Conservation (phyloP, 2,113 vertebrate genomes). For the Dasypus novemcinctus region DNA sequence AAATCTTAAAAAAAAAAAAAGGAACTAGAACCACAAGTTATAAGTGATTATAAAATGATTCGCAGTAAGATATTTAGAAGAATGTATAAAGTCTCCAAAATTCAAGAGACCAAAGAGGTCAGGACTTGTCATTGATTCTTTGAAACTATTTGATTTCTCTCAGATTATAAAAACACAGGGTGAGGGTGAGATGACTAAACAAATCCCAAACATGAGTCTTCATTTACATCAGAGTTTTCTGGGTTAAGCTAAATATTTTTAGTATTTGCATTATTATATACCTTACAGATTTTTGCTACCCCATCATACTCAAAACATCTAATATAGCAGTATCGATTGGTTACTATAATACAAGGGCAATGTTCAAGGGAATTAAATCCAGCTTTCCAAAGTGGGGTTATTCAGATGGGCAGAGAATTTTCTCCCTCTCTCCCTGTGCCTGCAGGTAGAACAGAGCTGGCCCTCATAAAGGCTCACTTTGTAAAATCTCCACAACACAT, state of each 20-base stretch:
- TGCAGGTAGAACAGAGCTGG: not conserved
- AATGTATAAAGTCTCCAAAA: not conserved
- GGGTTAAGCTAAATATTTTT: not conserved
- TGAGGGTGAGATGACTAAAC: accelerated
- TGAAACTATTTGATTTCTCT: not conserved
- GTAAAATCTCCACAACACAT: accelerated
- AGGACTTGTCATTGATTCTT: not conserved
- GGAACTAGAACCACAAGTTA: not conserved
- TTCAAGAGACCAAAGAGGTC: not conserved
- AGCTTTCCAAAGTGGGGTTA: not conserved
- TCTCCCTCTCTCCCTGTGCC: not conserved
- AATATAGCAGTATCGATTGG: accelerated
- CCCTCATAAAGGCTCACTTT: accelerated
- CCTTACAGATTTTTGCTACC: not conserved
- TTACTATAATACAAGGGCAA: not conserved
- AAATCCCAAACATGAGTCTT: not conserved
- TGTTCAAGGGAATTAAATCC: not conserved
- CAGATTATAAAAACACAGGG: not conserved
- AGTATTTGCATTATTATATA: not conserved
- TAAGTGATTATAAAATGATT: not conserved
- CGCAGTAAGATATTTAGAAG: not conserved
- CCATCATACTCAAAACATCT: not conserved
- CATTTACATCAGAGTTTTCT: not conserved
- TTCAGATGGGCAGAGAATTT: not conserved
- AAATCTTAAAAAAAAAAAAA: too few species aligned